Evolutionary conservation across 2,888 invertebrate species (phyloP).

Genomic region (Bellardia bayeri): DNA sequence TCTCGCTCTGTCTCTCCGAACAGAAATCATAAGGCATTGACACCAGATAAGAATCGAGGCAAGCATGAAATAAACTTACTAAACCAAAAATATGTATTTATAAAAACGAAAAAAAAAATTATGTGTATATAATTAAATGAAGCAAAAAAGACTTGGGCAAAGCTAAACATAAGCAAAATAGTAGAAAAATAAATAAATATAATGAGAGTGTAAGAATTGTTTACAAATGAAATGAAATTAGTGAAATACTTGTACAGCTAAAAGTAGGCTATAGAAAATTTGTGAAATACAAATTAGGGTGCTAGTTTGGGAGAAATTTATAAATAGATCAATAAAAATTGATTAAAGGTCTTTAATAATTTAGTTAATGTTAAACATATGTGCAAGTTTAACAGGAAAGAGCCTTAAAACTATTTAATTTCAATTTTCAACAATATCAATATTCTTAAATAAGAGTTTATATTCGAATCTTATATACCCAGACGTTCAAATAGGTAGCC

Average conservation of each 20-base stretch:
- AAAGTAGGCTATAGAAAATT: constrained; percentile 46
- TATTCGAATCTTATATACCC: too few species aligned
- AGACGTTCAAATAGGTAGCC: too few species aligned
- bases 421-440: too few species aligned
- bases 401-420: too few species aligned
- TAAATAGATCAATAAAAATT: background rate
- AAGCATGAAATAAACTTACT: constrained; percentile 68
- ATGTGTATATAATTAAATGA: constrained; percentile 51
- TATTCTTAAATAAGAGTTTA: too few species aligned
- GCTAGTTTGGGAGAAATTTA: background rate
- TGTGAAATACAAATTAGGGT: background rate
- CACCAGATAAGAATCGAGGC: constrained; percentile 52
- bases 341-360: too few species aligned
- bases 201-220: too few species aligned
- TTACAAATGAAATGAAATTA: background rate
- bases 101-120: background rate
- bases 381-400: too few species aligned
- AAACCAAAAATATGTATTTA: constrained; percentile 7
- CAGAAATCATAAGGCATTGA: constrained; percentile 63
- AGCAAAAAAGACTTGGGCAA: constrained; percentile 36
- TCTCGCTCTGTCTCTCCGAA: background rate
- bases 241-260: constrained; percentile 21
- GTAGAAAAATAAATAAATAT: constrained; percentile 6
- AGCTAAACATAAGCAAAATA: constrained; percentile 1
- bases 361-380: too few species aligned